Base-by-base conservation (phyloP, 1,140 invertebrate genomes). In the Tetramorium alpestre region DNA sequence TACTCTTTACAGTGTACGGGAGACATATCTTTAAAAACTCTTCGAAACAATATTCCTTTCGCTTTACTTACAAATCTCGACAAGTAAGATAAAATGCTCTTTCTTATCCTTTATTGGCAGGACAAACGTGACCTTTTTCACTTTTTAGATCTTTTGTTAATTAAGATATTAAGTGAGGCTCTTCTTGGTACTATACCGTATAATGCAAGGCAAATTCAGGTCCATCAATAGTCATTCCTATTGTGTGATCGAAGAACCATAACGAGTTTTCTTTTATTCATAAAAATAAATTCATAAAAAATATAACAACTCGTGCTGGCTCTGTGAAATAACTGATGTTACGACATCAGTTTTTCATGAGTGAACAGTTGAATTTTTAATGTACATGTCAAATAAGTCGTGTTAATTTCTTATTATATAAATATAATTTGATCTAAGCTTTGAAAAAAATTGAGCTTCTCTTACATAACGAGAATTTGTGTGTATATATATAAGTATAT, bases 131-230 rank as follows among this genome's bases (percentile, higher is more conserved):
- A 41, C 28, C 11, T 69, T 67, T 67, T 69, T 44, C 18, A 73
- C 6, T 73, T 58, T 82, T 73, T 60, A 60, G 22, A 82, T 72
- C 22, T 56, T 41, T 44, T 84, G 69, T 49, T 84, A 84, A 60
- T 73, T 62, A 84, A 84, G 51, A 47, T 62, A 28, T 84, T 56
- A 73, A 64, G 38, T 25, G 62, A 44, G 70, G 25, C 54, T 65
- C 11, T 77, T 86, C 51, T 88, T 75, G 16, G 18, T 82, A 22
- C 22, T 22, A 86, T 44, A 64, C n/a, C 70, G 28, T 89, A 77
- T 44, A 67, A 33, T 69, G 67, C 88, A 87, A 87, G 87, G 78
- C 89, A 91, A 91, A 89, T 90, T 90, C 85, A 90, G 84, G 84
- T 91, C 62, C 75, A 41, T 87, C 49, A 67, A 89, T 4, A 81